Evolutionary conservation across 1,140 invertebrate genomes (phyloP).

Genomic region (Monochamus saltuarius): DNA sequence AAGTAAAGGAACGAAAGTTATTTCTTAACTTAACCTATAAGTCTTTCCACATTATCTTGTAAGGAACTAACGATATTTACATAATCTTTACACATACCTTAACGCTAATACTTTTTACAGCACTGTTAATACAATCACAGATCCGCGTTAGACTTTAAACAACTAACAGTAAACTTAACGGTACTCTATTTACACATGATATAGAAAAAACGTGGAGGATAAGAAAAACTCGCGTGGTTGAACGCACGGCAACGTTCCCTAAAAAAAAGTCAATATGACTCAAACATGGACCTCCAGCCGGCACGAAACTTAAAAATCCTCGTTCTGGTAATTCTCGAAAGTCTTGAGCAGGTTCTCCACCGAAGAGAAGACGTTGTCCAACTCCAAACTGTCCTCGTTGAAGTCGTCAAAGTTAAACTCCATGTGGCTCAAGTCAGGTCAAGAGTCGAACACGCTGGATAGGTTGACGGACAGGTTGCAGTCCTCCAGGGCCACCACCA

Average conservation of each 20-base stretch:
- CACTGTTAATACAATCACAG: constrained; percentile 3
- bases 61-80: neutral
- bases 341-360: constrained; percentile 9
- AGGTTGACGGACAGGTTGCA: constrained; percentile 5
- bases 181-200: neutral
- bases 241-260: neutral
- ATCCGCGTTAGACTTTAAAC: neutral
- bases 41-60: neutral
- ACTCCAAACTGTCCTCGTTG: constrained; percentile 10
- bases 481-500: constrained; percentile 17
- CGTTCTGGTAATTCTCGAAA: neutral
- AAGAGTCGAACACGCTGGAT: constrained; percentile 1
- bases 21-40: constrained; percentile 4
- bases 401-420: constrained; percentile 14
- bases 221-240: neutral
- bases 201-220: neutral
- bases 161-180: neutral
- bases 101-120: neutral
- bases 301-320: constrained; percentile 3
- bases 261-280: too few species aligned
- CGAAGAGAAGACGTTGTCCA: constrained; percentile 15
- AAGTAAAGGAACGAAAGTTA: neutral
- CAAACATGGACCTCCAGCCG: neutral
- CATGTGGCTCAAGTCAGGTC: constrained; percentile 9
- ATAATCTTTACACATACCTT: neutral